These are phyloP conservation scores for Drosophila kanekoi DNA, from an alignment of 2,888 invertebrate species.

Conservation along the genomic window DNA sequence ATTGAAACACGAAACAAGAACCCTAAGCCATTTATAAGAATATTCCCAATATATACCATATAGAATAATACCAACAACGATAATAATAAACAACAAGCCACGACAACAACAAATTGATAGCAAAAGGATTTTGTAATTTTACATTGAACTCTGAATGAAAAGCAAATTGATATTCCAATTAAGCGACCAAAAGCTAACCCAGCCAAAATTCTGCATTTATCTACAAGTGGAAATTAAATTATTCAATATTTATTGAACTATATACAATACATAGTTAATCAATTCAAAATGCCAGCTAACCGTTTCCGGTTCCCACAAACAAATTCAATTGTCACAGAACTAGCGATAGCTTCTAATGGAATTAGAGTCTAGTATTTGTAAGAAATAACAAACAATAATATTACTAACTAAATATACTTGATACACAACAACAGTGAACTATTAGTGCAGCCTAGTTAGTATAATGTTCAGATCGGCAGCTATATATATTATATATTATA, in stretches of 20 bases:
- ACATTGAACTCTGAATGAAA: conserved; percentile 19
- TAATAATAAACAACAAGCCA: conserved; percentile 27
- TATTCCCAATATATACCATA: conserved; percentile 13
- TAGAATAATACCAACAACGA: no score
- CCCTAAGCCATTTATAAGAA: conserved; percentile 37
- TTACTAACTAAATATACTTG: conserved; percentile 41
- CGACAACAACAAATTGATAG: conserved; percentile 13
- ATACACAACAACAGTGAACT: conserved; percentile 31
- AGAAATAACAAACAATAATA: conserved; percentile 39
- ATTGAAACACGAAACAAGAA: conserved; percentile 26
- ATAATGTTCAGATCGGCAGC: conserved; percentile 28
- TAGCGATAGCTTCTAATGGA: conserved; percentile 56
- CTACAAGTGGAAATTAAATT: conserved; percentile 59
- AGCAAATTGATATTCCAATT: conserved; percentile 21
- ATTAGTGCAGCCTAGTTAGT: conserved; percentile 34
- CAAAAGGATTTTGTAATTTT: conserved; percentile 48
- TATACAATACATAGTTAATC: conserved; percentile 33
- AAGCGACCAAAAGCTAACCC: conserved; percentile 65
- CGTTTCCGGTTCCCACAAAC: conserved; percentile 21
- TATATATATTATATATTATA: conserved; percentile 15
- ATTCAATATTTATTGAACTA: conserved; percentile 25
- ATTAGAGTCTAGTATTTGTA: conserved; percentile 57
- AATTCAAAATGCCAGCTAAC: conserved; percentile 44
- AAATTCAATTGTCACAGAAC: conserved; percentile 30
- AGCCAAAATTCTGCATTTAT: conserved; percentile 76